Base-by-base conservation (phyloP, 1,140 invertebrate genomes). In the Hormaphis cornu region DNA sequence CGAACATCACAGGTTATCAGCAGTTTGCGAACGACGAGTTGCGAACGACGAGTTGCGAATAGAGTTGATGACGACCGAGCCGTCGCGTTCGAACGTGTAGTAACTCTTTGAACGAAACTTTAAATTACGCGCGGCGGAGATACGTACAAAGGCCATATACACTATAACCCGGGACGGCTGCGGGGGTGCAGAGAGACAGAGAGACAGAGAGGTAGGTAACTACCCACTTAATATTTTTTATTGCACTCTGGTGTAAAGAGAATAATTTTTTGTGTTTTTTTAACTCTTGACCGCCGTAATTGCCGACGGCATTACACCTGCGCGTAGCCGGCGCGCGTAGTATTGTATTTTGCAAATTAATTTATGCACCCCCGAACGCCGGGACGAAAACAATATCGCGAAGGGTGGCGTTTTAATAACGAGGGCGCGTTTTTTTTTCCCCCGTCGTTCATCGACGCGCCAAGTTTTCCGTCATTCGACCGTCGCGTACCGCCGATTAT, bases 191-290 rank as follows among this genome's bases (percentile, higher is more conserved):
- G 3, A 54, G 35, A 54, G 20, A n/a, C n/a, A n/a, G n/a, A n/a
- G n/a, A 28, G n/a, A 53, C 18, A 54, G 20, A 54, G 12, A 20
- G 3, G 28, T 33, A 35, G n/a, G 14, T n/a, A n/a, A n/a, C n/a
- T n/a, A n/a, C n/a, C 9, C 18, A 35, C 52, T 54, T 54, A 54
- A 54, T 54, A 35, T 54, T 54, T 54, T n/a, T 54, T 54, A 54
- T 54, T 54, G 52, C 28, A 54, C 52, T 54, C 52, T 14, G 30
- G 52, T 18, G 52, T 54, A 54, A 54, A 53, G 35, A n/a, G n/a
- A n/a, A 53, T 33, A 33, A 33, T 16, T 54, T 54, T 54, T 54
- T 54, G 52, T 54, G n/a, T n/a, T n/a, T n/a, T 54, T 54, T 54
- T 33, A 33, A 54, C 35, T 54, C 52, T 54, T 54, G 52, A 54